Conservation (phyloP, 1,140 invertebrate species). For the Macrobrachium nipponense region DNA sequence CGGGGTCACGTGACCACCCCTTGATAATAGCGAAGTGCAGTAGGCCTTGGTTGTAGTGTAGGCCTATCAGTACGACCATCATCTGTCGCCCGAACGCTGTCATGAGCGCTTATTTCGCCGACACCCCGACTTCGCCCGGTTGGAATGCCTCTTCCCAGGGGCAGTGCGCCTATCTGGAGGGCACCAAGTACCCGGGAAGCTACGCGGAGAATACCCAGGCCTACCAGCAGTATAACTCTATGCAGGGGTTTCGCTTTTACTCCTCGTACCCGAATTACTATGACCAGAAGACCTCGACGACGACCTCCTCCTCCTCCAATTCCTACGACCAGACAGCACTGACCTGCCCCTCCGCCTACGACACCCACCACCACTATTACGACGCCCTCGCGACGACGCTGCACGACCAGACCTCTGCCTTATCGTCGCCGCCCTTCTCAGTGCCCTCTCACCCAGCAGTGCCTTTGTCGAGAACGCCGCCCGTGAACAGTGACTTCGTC, state of each 20-base stretch:
- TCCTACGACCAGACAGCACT: constrained; percentile 29
- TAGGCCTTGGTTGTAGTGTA: constrained; percentile 55
- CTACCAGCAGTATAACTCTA: constrained; percentile 38
- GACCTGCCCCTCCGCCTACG: background rate
- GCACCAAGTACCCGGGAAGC: background rate
- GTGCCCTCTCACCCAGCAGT: too few relatives aligned
- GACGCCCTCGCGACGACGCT: background rate
- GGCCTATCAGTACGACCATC: constrained; percentile 61
- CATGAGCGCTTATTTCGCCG: constrained; percentile 58
- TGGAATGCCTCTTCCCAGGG: constrained; percentile 40
- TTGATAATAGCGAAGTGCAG: constrained; percentile 60
- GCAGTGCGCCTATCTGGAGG: constrained; percentile 42
- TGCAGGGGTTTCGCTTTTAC: constrained; percentile 39
- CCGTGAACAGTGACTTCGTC: too few relatives aligned
- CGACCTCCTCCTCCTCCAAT: too few relatives aligned
- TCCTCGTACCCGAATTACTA: background rate
- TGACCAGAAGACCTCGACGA: background rate
- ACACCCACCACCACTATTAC: background rate
- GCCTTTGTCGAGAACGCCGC: too few relatives aligned
- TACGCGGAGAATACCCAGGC: constrained; percentile 38
- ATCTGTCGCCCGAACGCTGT: constrained; percentile 59
- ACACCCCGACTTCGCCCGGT: constrained; percentile 32
- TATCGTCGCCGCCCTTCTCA: too few relatives aligned
- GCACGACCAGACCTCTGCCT: background rate
- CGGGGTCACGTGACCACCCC: constrained; percentile 54